Conservation (phyloP, 2,888 invertebrate genomes). For the Synergus gifuensis region DNA sequence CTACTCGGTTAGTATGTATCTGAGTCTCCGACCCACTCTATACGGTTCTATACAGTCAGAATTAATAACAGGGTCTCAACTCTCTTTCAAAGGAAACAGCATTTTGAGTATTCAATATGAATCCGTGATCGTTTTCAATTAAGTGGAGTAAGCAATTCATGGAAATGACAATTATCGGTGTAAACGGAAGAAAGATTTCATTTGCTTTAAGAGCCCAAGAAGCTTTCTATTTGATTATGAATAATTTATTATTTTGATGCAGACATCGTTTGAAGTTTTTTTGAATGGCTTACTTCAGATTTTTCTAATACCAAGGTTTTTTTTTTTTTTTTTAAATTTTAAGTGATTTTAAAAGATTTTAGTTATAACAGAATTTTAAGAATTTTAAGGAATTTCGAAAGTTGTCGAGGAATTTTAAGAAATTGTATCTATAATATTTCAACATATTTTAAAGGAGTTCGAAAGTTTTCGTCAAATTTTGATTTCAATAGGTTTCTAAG, state of each 20-base stretch:
- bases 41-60: not conserved
- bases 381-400: no score
- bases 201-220: not conserved
- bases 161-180: slow-evolving; percentile 24
- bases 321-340: no score
- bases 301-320: not conserved
- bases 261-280: not conserved
- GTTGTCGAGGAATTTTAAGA: no score
- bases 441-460: no score
- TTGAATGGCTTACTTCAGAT: not conserved
- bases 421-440: no score
- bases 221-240: not conserved
- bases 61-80: slow-evolving; percentile 5
- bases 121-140: slow-evolving; percentile 5
- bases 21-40: no score
- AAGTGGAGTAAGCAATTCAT: slow-evolving; percentile 2
- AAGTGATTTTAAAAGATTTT: no score
- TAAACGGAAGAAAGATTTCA: slow-evolving; percentile 7
- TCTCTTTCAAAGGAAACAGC: slow-evolving; percentile 17
- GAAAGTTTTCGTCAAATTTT: no score
- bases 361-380: no score
- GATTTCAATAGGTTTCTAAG: no score
- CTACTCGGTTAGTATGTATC: not conserved
- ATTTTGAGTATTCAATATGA: slow-evolving; percentile 10
- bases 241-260: not conserved